Evolutionary conservation across 53 echinoderm and acorn worm species (phyloP).

Genomic region (Stichopus horrens): DNA sequence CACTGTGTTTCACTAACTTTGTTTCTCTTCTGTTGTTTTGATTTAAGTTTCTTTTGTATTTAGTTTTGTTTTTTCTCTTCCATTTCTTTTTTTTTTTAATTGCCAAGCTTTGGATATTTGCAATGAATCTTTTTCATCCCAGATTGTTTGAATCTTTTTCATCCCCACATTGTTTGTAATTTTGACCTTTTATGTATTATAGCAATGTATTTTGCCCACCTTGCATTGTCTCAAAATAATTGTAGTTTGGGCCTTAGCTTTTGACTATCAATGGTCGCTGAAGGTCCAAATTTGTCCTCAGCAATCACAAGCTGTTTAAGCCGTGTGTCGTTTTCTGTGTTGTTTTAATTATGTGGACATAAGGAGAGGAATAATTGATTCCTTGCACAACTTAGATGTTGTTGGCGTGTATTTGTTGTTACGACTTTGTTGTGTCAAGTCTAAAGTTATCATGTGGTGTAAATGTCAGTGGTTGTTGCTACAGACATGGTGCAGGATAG

Average conservation of each 20-base stretch:
- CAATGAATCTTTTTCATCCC: neutral
- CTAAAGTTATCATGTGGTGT: too few species aligned
- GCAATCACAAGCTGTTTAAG: too few species aligned
- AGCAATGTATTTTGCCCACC: constrained; percentile 1
- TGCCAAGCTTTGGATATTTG: constrained; percentile 1
- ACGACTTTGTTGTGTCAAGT: too few species aligned
- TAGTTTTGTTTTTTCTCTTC: neutral
- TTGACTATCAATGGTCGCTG: too few species aligned
- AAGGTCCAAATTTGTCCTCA: too few species aligned
- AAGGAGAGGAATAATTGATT: too few species aligned
- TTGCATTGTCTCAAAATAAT: neutral
- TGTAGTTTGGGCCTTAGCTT: neutral
- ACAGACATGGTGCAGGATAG: too few species aligned
- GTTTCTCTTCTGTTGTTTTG: neutral
- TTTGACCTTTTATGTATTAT: neutral
- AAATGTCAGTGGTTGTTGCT: too few species aligned
- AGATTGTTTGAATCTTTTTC: neutral
- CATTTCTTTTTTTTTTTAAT: neutral
- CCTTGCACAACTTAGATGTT: too few species aligned
- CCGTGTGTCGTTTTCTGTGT: too few species aligned
- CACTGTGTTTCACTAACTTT: neutral
- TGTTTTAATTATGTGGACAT: too few species aligned
- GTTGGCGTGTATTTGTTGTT: too few species aligned
- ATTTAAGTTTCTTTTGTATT: constrained; percentile 8
- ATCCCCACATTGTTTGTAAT: neutral